Conservation (phyloP, 2,797 vertebrate genomes). For the Alosa sapidissima region DNA sequence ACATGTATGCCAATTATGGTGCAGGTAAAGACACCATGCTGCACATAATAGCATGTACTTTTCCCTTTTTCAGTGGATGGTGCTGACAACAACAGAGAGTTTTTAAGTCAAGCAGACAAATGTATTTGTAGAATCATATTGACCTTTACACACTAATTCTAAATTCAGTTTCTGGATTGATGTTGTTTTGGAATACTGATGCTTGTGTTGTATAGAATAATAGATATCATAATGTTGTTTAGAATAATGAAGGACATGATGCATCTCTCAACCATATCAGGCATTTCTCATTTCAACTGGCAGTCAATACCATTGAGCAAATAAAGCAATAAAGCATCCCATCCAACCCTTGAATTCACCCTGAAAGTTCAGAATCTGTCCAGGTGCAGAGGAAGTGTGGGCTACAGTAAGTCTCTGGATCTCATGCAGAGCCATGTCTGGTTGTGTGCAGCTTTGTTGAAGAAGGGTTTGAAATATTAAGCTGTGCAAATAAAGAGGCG, state of each 20-base stretch:
- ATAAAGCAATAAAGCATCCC: neutral
- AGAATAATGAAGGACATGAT: neutral
- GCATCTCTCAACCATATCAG: neutral
- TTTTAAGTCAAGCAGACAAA: neutral
- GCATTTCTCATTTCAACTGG: neutral
- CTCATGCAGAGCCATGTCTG: constrained; percentile 18
- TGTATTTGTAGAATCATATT: too few species aligned
- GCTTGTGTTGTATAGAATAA: too few species aligned
- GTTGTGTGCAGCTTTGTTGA: neutral
- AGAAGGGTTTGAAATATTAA: constrained; percentile 29
- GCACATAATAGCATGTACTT: neutral
- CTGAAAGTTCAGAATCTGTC: neutral
- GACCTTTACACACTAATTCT: too few species aligned
- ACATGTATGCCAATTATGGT: neutral
- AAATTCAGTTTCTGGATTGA: neutral
- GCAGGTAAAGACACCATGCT: neutral
- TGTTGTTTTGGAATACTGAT: neutral
- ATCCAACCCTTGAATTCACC: neutral
- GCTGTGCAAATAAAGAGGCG: constrained; percentile 40
- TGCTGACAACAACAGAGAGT: neutral
- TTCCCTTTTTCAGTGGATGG: neutral
- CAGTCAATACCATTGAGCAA: neutral
- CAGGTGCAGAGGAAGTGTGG: neutral
- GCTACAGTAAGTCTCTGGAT: neutral
- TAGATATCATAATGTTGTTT: too few species aligned